Evolutionary conservation across 2,888 invertebrate species (phyloP).

Genomic region (Aricia artaxerxes): DNA sequence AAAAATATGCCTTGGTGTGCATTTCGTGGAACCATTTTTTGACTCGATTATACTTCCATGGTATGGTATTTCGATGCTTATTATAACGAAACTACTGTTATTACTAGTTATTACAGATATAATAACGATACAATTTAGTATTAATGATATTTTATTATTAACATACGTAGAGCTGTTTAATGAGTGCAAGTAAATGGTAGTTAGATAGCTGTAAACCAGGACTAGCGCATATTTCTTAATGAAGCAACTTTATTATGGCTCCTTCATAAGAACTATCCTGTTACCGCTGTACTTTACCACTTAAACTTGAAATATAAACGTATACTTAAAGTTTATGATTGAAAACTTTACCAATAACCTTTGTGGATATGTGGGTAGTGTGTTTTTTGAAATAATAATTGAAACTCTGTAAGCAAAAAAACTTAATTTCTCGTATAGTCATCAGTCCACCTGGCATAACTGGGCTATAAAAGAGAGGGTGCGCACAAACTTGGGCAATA

Average conservation of each 20-base stretch:
- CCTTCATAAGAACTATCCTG: neutral
- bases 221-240: constrained; percentile 24
- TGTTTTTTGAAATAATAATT: neutral
- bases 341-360: neutral
- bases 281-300: neutral
- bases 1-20: too few relatives aligned
- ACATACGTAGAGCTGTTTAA: neutral
- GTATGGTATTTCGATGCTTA: too few relatives aligned
- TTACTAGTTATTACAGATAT: too few relatives aligned
- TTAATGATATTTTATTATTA: neutral
- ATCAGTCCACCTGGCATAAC: too few relatives aligned
- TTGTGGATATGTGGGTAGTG: neutral
- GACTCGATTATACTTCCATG: too few relatives aligned
- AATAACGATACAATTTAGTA: neutral
- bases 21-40: too few relatives aligned
- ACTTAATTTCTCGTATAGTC: too few relatives aligned
- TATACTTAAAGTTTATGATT: constrained; percentile 15
- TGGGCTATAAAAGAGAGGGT: too few relatives aligned
- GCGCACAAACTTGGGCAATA: too few relatives aligned
- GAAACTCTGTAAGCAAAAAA: too few relatives aligned
- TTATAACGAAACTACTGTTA: too few relatives aligned
- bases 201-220: neutral
- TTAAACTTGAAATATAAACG: constrained; percentile 1
- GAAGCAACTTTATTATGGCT: constrained; percentile 26
- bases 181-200: neutral